These are phyloP conservation scores for Percopsis transmontana DNA, from an alignment of 2,113 vertebrate genomes.

Conservation along the genomic window DNA sequence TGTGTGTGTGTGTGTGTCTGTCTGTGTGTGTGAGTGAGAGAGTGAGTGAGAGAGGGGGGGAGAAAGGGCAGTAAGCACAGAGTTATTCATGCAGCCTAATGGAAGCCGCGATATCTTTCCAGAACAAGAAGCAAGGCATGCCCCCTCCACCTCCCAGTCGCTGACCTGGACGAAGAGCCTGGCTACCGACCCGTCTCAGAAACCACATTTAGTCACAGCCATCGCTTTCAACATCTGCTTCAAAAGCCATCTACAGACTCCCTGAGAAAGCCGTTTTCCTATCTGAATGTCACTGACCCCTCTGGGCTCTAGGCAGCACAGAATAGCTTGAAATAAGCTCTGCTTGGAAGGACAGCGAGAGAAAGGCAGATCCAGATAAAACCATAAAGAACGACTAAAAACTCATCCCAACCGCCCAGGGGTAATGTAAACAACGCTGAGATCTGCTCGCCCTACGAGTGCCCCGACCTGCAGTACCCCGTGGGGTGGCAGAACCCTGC, in stretches of 20 bases:
- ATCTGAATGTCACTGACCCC: constrained; percentile 49
- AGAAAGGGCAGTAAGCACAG: constrained; percentile 2
- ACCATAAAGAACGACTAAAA: no score
- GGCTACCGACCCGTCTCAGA: constrained; percentile 19
- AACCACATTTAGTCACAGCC: neutral
- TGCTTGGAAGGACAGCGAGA: constrained; percentile 7
- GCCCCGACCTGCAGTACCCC: constrained; percentile 29
- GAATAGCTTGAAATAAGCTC: constrained; percentile 9
- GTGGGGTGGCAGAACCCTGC: constrained; percentile 5
- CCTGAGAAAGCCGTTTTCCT: constrained; percentile 41
- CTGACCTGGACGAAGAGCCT: constrained; percentile 3
- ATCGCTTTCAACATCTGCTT: constrained; percentile 57
- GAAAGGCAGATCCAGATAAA: constrained; percentile 27
- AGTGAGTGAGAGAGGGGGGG: neutral
- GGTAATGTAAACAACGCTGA: constrained; percentile 28
- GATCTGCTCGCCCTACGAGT: constrained; percentile 51
- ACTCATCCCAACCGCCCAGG: neutral
- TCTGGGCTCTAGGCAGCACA: constrained; percentile 36
- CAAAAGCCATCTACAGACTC: constrained; percentile 38
- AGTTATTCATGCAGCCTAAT: constrained; percentile 36
- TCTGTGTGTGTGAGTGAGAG: no score
- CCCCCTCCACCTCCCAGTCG: constrained; percentile 3
- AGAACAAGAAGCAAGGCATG: constrained; percentile 23
- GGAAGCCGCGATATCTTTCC: constrained; percentile 38
- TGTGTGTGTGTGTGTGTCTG: no score